Evolutionary conservation across 1,140 invertebrate genomes (phyloP).

Genomic region (Philotrypesis tridentata): DNA sequence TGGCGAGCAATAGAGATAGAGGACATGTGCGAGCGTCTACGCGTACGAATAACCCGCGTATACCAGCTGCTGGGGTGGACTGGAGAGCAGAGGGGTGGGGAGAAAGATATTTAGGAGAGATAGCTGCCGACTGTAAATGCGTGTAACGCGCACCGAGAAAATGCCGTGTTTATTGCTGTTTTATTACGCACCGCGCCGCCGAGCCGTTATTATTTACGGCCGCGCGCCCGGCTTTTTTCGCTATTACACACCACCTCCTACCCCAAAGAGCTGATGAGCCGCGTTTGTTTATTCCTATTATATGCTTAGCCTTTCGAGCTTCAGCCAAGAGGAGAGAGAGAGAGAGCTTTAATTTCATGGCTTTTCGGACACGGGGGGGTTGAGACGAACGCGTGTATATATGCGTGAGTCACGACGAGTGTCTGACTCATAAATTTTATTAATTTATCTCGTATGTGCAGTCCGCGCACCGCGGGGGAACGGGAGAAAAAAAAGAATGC

Average conservation of each 20-base stretch:
- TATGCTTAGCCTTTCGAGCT: not conserved
- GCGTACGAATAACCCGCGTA: not conserved
- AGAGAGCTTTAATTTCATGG: conserved; percentile 14
- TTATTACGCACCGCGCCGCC: conserved; percentile 26
- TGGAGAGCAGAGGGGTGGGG: too few relatives aligned
- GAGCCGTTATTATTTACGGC: conserved; percentile 44
- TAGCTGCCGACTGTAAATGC: conserved; percentile 13
- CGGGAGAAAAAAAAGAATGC: not conserved
- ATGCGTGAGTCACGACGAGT: conserved; percentile 9
- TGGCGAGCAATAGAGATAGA: conserved; percentile 24
- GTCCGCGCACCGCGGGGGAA: not conserved
- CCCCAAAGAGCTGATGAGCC: not conserved
- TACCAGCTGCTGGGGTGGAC: not conserved
- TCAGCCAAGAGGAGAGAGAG: not conserved
- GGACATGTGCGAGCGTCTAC: not conserved
- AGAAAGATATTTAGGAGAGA: conserved; percentile 35
- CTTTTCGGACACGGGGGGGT: not conserved
- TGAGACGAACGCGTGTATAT: not conserved
- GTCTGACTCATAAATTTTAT: conserved; percentile 47
- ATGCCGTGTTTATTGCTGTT: conserved; percentile 23
- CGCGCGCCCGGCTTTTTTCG: conserved; percentile 12
- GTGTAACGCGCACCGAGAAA: not conserved
- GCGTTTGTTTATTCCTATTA: conserved; percentile 7
- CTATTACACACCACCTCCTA: not conserved
- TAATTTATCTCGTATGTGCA: conserved; percentile 41